Evolutionary conservation across 2,113 vertebrate genomes (phyloP).

Genomic region (Tiliqua scincoides): DNA sequence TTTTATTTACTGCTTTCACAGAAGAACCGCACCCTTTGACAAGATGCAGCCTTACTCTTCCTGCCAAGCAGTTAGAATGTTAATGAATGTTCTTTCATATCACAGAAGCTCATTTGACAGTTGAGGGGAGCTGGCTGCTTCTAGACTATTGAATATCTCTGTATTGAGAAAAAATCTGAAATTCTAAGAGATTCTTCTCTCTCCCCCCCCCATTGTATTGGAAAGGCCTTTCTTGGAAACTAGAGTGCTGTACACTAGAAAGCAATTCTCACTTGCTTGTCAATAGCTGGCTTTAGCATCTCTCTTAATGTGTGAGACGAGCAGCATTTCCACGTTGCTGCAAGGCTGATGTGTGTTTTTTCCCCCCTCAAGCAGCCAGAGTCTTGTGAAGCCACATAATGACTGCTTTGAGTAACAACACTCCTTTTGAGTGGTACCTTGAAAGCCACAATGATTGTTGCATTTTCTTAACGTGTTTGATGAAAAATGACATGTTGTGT

Average conservation of each 20-base stretch:
- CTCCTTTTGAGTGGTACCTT: neutral
- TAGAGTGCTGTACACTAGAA: neutral
- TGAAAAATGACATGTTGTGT: neutral
- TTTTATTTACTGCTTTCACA: neutral
- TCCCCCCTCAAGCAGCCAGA: slow-evolving; percentile 30
- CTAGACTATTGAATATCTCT: neutral
- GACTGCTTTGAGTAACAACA: slow-evolving; percentile 22
- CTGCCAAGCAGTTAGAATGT: neutral
- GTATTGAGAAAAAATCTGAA: neutral
- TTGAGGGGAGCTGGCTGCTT: neutral
- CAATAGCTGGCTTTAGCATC: neutral
- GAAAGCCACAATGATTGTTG: neutral
- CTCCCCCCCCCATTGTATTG: no score
- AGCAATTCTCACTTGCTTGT: neutral
- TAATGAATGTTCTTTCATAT: neutral
- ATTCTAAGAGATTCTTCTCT: no score
- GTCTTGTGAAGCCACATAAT: slow-evolving; percentile 16
- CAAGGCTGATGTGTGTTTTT: slow-evolving; percentile 52
- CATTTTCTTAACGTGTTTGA: neutral
- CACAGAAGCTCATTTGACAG: no score
- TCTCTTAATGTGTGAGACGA: neutral
- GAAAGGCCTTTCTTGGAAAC: neutral
- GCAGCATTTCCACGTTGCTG: neutral
- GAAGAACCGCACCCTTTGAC: neutral
- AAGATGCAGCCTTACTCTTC: neutral